Conservation (phyloP, 2,797 vertebrate species). For the Myoxocephalus aenaeus region DNA sequence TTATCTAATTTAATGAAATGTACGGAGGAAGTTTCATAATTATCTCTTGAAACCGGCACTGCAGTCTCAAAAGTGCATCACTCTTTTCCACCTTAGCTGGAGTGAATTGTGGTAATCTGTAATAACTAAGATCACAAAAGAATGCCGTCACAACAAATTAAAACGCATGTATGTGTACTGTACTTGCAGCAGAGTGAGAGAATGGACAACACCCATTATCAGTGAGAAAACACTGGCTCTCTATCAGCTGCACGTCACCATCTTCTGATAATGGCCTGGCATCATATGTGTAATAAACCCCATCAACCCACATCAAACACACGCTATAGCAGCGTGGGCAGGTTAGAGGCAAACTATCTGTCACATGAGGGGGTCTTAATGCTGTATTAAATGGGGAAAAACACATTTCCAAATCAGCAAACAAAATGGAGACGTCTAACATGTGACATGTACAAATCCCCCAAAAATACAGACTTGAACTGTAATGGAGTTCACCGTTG, state of each 20-base stretch:
- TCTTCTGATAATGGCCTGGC: not conserved
- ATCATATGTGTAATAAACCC: not conserved
- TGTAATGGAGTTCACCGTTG: conserved; percentile 12
- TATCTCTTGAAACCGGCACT: conserved; percentile 31
- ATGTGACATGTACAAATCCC: not conserved
- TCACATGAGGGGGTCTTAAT: not conserved
- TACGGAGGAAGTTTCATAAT: conserved; percentile 51
- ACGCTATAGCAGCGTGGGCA: not conserved
- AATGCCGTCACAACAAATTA: not conserved
- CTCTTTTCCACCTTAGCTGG: not conserved
- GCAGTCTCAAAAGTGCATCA: conserved; percentile 11
- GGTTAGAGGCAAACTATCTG: not conserved
- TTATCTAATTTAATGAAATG: conserved; percentile 12
- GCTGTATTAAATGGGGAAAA: not conserved
- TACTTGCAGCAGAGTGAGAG: not conserved
- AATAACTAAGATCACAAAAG: not conserved
- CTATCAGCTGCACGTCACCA: conserved; percentile 44
- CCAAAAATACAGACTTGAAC: not conserved
- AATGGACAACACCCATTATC: conserved; percentile 22
- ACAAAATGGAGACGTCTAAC: not conserved
- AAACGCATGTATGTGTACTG: not conserved
- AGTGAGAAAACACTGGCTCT: conserved; percentile 38
- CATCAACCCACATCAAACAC: not conserved
- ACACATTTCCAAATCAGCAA: not conserved
- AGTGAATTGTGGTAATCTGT: not conserved